These are phyloP conservation scores for Alligator sinensis DNA, from an alignment of 2,113 vertebrate species.

Conservation along the genomic window DNA sequence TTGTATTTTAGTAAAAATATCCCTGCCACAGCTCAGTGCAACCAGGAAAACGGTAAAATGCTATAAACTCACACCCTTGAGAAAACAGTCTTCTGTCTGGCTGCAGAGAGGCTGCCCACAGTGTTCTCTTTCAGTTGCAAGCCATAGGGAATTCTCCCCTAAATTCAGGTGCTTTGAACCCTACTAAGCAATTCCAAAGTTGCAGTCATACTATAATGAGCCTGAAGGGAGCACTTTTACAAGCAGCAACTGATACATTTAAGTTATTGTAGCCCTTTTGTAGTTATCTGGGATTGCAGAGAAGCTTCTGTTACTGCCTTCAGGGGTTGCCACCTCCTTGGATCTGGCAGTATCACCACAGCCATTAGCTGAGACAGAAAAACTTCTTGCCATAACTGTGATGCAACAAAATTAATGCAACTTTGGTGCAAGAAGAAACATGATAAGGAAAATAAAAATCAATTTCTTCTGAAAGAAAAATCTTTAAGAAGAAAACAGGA, in stretches of 20 bases:
- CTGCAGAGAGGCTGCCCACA: not conserved
- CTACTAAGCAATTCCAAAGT: not conserved
- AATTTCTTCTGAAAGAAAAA: not conserved
- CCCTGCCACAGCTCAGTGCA: not conserved
- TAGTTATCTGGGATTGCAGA: not conserved
- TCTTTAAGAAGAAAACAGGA: constrained; percentile 51
- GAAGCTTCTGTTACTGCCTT: constrained; percentile 29
- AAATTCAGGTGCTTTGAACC: not conserved
- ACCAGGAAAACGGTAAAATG: not conserved
- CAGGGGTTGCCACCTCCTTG: not conserved
- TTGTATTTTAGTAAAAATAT: not conserved
- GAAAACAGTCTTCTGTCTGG: not conserved
- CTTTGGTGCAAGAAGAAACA: not conserved
- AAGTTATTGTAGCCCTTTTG: not conserved
- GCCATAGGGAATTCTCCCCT: not conserved
- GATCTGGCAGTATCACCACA: constrained; percentile 27
- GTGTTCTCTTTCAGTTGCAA: not conserved
- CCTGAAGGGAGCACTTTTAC: constrained; percentile 24
- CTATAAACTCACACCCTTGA: not conserved
- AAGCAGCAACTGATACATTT: constrained; percentile 12
- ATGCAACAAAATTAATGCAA: accelerated
- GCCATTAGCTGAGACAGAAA: constrained; percentile 48
- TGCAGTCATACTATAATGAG: constrained; percentile 7
- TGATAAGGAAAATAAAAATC: not conserved
- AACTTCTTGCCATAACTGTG: not conserved